These are phyloP conservation scores for Ptiloglossa arizonensis DNA, from an alignment of 1,140 invertebrate species.

Conservation along the genomic window DNA sequence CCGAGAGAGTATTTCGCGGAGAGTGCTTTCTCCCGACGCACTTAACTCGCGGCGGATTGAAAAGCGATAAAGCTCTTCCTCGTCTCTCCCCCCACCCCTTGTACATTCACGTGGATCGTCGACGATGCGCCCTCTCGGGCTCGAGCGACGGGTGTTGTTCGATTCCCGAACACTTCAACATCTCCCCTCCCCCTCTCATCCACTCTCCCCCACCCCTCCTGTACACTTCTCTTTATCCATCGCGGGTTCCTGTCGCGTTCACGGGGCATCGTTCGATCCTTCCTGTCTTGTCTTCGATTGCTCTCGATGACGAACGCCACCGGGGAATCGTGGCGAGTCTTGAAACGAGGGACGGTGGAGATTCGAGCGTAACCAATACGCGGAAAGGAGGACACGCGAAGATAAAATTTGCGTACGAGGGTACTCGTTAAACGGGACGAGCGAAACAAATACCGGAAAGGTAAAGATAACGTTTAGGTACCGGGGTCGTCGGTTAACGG, in stretches of 20 bases:
- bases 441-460: too few species aligned
- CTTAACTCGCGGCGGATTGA: conserved; percentile 65
- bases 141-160: conserved; percentile 48
- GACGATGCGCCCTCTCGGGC: conserved; percentile 4
- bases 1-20: conserved; percentile 58
- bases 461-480: too few species aligned
- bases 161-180: conserved; percentile 25
- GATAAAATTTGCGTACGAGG: too few species aligned
- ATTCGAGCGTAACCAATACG: too few species aligned
- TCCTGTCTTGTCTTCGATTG: not conserved
- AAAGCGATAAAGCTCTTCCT: conserved; percentile 65
- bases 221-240: too few species aligned
- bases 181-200: not conserved
- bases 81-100: not conserved
- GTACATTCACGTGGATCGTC: conserved; percentile 14
- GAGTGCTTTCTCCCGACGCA: conserved; percentile 63
- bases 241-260: not conserved
- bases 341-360: too few species aligned
- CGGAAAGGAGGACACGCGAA: too few species aligned
- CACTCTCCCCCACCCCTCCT: too few species aligned
- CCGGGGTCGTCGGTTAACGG: too few species aligned
- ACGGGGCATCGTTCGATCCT: not conserved
- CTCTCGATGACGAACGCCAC: not conserved
- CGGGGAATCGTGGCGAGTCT: too few species aligned
- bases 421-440: too few species aligned